Evolutionary conservation across 1,140 invertebrate genomes (phyloP).

Genomic region (Formica selysi): DNA sequence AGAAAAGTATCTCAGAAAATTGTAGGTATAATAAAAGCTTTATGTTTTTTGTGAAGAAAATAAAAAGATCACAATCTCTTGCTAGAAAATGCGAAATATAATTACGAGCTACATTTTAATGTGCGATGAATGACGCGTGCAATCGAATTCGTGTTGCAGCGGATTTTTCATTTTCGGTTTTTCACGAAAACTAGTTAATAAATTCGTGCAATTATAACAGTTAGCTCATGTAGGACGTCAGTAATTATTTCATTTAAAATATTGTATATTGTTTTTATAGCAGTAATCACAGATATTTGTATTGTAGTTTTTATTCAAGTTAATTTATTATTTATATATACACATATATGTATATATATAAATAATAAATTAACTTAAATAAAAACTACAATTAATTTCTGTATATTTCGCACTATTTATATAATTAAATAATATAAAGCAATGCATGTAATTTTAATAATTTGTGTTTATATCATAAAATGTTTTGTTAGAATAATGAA

Average conservation of each 20-base stretch:
- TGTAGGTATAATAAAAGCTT: slow-evolving; percentile 60
- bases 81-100: slow-evolving; percentile 61
- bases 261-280: neutral
- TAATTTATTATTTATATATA: neutral
- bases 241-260: slow-evolving; percentile 19
- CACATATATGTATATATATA: too few species aligned
- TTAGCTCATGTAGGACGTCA: neutral
- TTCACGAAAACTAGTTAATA: slow-evolving; percentile 3
- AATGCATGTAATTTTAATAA: neutral
- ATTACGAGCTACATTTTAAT: slow-evolving; percentile 69
- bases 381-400: neutral
- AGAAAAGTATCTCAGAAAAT: slow-evolving; percentile 46
- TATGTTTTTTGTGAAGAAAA: slow-evolving; percentile 36
- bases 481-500: neutral
- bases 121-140: slow-evolving; percentile 48
- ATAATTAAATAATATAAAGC: neutral
- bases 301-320: too few species aligned
- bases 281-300: neutral
- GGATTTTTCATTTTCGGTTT: slow-evolving; percentile 38
- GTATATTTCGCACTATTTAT: neutral
- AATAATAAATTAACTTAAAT: neutral
- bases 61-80: slow-evolving; percentile 45
- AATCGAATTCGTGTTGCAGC: slow-evolving; percentile 44
- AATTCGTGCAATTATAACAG: neutral
- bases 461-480: neutral